Base-by-base conservation (phyloP, 2,113 vertebrate genomes). In the Oncorhynchus nerka region DNA sequence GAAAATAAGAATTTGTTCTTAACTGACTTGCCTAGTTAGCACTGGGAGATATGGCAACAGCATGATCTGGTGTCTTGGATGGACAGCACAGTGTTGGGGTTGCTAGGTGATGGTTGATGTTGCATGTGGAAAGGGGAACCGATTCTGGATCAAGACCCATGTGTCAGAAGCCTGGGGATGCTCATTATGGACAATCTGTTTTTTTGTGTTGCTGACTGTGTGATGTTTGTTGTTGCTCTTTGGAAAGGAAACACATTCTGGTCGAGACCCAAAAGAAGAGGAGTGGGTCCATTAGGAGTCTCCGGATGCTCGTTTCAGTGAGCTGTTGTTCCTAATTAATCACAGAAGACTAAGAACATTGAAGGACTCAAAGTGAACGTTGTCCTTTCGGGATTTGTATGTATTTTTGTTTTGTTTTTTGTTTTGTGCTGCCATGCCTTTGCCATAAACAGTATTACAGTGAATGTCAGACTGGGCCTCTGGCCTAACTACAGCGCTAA, bases 291-390 rank as follows among this genome's bases (percentile, higher is more conserved):
- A 81, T 68, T 68, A 51, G 55, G 16, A 28, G 57, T 77, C 68
- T 28, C 79, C 8, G 8, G 39, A 8, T 39, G 19, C 80, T 77
- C 69, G 71, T 79, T 79, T 82, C 79, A 73, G 59, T 68, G 75
- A 79, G 67, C 68, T 72, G 75, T 81, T 81, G 57, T 13, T 68
- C 16, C 6, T 20, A 39, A 68, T 19, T 68, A 26, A 68, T 68
- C 66, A 68, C 28, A 34, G 30, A 28, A 12, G 16, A 32, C 16
- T 4, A n/a, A 39, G 15, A 30, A n/a, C 15, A 39, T 20, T 34
- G 30, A 20, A n/a, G 2, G 5, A 9, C 8, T 61, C 19, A 61
- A 39, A 22, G n/a, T 20, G 59, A 61, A 61, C 20, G 5, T 22
- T 15, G 6, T 20, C 6, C 59, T 61, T 13, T 51, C 0, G 13